phyloP scores from a whole-genome alignment of 2,797 vertebrate species.

The Rhinatrema bivittatum region DNA sequence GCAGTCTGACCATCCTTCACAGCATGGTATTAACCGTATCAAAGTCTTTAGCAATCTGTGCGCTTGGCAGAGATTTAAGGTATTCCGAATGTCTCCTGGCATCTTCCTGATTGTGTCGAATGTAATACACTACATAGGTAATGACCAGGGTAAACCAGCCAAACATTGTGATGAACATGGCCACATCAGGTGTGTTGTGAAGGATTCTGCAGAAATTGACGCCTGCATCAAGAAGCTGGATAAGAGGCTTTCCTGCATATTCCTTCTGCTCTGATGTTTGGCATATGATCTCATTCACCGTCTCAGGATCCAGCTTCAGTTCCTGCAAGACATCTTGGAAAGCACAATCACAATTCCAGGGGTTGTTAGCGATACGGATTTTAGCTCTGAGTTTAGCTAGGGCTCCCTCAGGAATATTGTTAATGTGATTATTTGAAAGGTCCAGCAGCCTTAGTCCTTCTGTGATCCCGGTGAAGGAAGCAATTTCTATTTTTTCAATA shows the following conservation, averaged over 20 bases:
- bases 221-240: slow-evolving; percentile 83
- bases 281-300: slow-evolving; percentile 79
- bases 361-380: slow-evolving; percentile 84
- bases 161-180: slow-evolving; percentile 91
- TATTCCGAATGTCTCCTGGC: slow-evolving; percentile 75
- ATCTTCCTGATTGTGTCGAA: slow-evolving; percentile 85
- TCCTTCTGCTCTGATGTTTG: slow-evolving; percentile 77
- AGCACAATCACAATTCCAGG: slow-evolving; percentile 86
- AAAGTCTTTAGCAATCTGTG: slow-evolving; percentile 70
- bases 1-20: no score
- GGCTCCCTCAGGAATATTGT: slow-evolving; percentile 80
- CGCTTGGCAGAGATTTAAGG: slow-evolving; percentile 73
- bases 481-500: slow-evolving; percentile 72
- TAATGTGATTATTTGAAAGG: slow-evolving; percentile 80
- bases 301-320: slow-evolving; percentile 74
- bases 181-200: slow-evolving; percentile 80
- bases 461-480: slow-evolving; percentile 75
- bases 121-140: slow-evolving; percentile 79
- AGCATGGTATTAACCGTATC: slow-evolving; percentile 74
- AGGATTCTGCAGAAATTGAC: slow-evolving; percentile 85
- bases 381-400: slow-evolving; percentile 73
- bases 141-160: slow-evolving; percentile 92
- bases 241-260: slow-evolving; percentile 75
- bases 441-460: slow-evolving; percentile 75
- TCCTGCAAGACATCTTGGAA: slow-evolving; percentile 86